Evolutionary conservation across 2,797 vertebrate species (phyloP), one percentile per base, ranked within the genome.

Genomic region (Pseudochirops corinnae): DNA sequence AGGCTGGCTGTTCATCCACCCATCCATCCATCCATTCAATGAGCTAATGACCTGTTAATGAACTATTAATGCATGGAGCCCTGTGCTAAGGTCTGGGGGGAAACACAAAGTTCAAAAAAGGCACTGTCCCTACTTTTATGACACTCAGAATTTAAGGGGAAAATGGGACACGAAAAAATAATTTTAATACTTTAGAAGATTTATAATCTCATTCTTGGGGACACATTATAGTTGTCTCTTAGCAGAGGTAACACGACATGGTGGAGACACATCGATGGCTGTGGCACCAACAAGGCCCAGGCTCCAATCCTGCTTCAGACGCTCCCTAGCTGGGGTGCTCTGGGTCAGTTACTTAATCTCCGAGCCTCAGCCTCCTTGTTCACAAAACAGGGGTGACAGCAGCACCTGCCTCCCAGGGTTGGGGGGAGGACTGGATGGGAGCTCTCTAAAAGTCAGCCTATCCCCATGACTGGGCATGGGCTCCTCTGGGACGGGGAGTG

Each of bases 181-280:
- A 39, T 21, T 39, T 74, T 18, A 60, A 7, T 2, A 0, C n/a
- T 39, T 74, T 5, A 24, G n/a, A 21, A 39, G n/a, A 39, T 18
- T 16, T n/a, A 14, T 16, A 18, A n/a, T 21, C 21, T 39, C n/a
- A 21, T 21, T 21, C 67, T 7, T n/a, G 67, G 10, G 11, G 60
- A 33, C 58, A 60, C 29, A 31, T 60, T 60, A 29, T 29, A 60
- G 29, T 3, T 62, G 60, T 62, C 31, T 33, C 60, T 62, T 11
- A 62, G 31, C 60, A 62, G 31, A 62, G 31, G n/a, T 18, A 74
- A 21, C 3, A 39, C 0, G 1, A 74, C 16, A 18, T 18, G 16
- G n/a, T 18, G 16, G 67, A 18, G 33, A n/a, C 10, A 74, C 5
- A 0, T 21, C 2, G 62, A 14, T 5, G 4, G 33, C 0, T 67